Evolutionary conservation across 2,113 vertebrate species (phyloP), one percentile per base, ranked within the genome.

Genomic region (Nothoprocta perdicaria): DNA sequence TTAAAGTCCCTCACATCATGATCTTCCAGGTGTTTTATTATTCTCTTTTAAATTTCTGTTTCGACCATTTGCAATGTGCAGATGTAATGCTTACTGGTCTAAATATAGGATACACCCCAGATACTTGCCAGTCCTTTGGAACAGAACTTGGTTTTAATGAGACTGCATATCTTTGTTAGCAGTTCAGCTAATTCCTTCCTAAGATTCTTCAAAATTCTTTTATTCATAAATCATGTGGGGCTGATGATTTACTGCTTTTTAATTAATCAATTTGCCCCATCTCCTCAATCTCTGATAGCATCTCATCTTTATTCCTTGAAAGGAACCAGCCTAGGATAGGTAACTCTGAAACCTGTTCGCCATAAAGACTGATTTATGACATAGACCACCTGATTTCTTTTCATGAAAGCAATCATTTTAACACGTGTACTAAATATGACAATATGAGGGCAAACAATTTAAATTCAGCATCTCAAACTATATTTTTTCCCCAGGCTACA

Each of bases 21-120:
- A 79, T 84, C 92, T 95, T 93, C 80, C 94, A 96, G 93, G 94
- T 96, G 94, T 86, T 95, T 95, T 95, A 95, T 88, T 95, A 96
- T 95, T 95, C 94, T 69, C 83, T 96, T 95, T 95, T 75, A 96
- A 95, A 95, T 76, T 92, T 86, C 80, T 92, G 23, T 88, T 96
- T 79, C 3, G 1, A 79, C 93, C 92, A 90, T 92, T 96, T 94
- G 77, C 92, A 62, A 58, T 35, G 85, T 80, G 79, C 53, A 85
- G 88, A 77, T 94, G 80, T 61, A 95, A 68, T 93, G 86, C 86
- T 94, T 88, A 92, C 80, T 10, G 45, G 62, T 79, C 78, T 91
- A 94, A 96, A 94, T 93, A 93, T 86, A 92, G 87, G 84, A 78
- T 61, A 89, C 94, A 91, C 43, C 91, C 89, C 81, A 87, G 89